These are phyloP conservation scores for Homalodisca vitripennis DNA, from an alignment of 1,140 invertebrate genomes.

Conservation along the genomic window DNA sequence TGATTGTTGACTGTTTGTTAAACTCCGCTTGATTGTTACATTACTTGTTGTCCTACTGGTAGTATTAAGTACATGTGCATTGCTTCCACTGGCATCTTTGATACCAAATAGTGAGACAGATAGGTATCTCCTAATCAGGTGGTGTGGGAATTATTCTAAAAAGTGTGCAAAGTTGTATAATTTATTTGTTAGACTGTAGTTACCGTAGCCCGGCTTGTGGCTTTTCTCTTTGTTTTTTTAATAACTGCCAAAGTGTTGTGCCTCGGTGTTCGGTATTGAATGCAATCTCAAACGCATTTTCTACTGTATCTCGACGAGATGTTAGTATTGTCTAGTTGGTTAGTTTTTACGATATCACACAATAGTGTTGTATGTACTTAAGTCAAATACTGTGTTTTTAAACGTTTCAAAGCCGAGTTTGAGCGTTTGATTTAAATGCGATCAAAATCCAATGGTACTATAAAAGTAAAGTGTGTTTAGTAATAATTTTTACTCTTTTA, in stretches of 20 bases:
- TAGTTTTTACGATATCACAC: constrained; percentile 18
- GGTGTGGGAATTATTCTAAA: constrained; percentile 30
- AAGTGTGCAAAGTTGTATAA: constrained; percentile 13
- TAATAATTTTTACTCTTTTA: too few relatives aligned
- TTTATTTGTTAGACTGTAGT: constrained; percentile 30
- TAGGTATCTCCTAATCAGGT: constrained; percentile 19
- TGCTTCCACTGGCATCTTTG: constrained; percentile 26
- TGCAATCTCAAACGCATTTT: constrained; percentile 16
- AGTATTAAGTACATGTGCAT: constrained; percentile 26
- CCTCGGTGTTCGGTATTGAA: constrained; percentile 20
- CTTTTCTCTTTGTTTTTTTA: constrained; percentile 21
- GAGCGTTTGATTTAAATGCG: too few relatives aligned
- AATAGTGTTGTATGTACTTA: constrained; percentile 10
- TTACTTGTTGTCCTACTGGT: constrained; percentile 16
- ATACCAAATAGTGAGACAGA: constrained; percentile 32
- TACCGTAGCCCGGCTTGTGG: constrained; percentile 27
- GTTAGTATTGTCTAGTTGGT: constrained; percentile 27
- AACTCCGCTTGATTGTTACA: constrained; percentile 4
- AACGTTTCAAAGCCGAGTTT: neutral
- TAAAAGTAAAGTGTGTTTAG: too few relatives aligned
- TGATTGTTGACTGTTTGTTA: constrained; percentile 20
- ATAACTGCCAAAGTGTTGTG: constrained; percentile 33
- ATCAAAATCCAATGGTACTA: too few relatives aligned
- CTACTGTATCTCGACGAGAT: constrained; percentile 27
- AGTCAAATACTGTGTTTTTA: constrained; percentile 1